Base-by-base conservation (phyloP, 2,797 vertebrate genomes). In the Capromys pilorides region DNA sequence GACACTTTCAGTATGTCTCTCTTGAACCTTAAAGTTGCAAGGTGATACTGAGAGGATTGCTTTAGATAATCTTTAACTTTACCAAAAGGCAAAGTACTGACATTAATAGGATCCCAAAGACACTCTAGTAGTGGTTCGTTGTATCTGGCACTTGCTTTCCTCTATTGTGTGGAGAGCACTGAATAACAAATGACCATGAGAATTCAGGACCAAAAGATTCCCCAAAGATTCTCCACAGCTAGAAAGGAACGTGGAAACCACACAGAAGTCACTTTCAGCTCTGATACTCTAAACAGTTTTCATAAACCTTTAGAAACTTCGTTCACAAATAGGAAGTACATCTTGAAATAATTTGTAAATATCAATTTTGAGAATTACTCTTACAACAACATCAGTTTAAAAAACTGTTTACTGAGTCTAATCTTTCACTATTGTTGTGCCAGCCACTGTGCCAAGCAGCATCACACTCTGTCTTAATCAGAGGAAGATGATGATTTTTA, bases 1-100 rank as follows among this genome's bases (percentile, higher is more conserved):
- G 73, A 77, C 2, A 16, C 1, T 39, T 88, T 24, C n/a, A 41
- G 4, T 5, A 16, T 75, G 28, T 90, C 59, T 84, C 90, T 51
- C n/a, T 75, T 41, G 94, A 93, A 79, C 7, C 69, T 88, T 16
- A 14, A 9, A 31, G 19, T 88, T 71, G 62, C 80, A 95, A 96
- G 31, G 22, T 24, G 69, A 59, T 28, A 28, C 49, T 75, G 83
- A 90, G 75, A 96, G 41, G 18, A 86, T 57, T 61, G 49, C 45
- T 51, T 82, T 85, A 84, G 86, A 51, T 81, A 86, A 84, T 95
- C 87, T 91, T 91, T 79, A 94, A 88, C 14, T 24, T 94, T 83
- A 75, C 64, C 77, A 82, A 80, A 83, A 93, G 73, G 51, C 79
- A 66, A 66, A 90, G 94, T 84, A 59, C 69, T 94, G 69, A 93